Evolutionary conservation across 2,888 invertebrate species (phyloP), one percentile per base, ranked within the genome.

Genomic region (Timema podura): DNA sequence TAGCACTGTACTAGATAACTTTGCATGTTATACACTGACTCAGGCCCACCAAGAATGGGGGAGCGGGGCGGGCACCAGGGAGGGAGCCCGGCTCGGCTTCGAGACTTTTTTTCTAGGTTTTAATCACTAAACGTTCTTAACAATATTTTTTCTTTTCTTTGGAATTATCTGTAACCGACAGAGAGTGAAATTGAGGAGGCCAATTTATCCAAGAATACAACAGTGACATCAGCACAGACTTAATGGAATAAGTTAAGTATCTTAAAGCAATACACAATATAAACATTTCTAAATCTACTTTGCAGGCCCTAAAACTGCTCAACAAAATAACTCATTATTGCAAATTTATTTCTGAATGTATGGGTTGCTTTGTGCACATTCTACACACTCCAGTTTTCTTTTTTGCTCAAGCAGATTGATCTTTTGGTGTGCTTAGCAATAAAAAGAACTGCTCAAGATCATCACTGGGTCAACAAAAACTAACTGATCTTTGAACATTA

Each of bases 241-340:
- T 57, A 57, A 57, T 15, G 8, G 13, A 57, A n/a, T 13, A 57
- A 57, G 57, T 13, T 15, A 57, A 57, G 57, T 57, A 57, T 57
- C 8, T 57, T 57, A 57, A 57, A 57, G 57, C n/a, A 30, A 57
- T 57, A 8, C 57, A 57, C 57, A 57, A 57, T 15, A 0, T 1
- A 15, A 57, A 15, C 57, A 57, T 57, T 57, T 57, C 57, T 57
- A 10, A n/a, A 15, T 57, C 57, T 57, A 57, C 57, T 57, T 30
- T 57, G 57, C 57, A 57, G 57, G 16, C 57, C 9, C 15, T n/a
- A 57, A 57, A 57, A 57, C 16, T 57, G 57, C n/a, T 57, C 57
- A 57, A n/a, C n/a, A 13, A 57, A 57, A 15, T 15, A 57, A 13
- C 57, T 57, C n/a, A 57, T n/a, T 57, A 57, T 57, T 57, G 15